These are phyloP conservation scores for Rotaria socialis DNA, from an alignment of 2,888 invertebrate genomes.

Conservation along the genomic window DNA sequence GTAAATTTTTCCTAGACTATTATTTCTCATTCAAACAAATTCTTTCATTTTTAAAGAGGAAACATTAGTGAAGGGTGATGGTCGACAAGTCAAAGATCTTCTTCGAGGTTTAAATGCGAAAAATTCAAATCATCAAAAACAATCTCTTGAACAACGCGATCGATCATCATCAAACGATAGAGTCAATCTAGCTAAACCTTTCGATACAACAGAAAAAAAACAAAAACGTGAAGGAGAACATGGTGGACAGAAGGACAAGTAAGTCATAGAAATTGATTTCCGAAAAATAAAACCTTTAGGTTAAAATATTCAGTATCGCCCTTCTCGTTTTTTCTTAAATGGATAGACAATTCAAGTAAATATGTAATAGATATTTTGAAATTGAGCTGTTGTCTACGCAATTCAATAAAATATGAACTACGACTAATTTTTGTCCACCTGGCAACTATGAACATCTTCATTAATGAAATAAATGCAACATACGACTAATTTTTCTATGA, in stretches of 20 bases:
- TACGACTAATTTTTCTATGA: too few species aligned
- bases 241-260: neutral
- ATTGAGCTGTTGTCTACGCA: too few species aligned
- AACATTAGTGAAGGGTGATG: neutral
- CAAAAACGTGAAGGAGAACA: neutral
- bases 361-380: too few species aligned
- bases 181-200: neutral
- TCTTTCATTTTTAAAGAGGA: neutral
- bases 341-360: too few species aligned
- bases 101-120: neutral
- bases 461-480: too few species aligned
- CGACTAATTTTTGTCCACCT: too few species aligned
- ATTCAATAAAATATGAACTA: too few species aligned
- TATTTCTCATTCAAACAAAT: neutral
- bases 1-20: neutral
- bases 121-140: neutral
- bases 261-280: neutral
- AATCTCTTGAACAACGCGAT: neutral
- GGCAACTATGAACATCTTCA: too few species aligned
- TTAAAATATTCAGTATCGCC: too few species aligned
- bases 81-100: neutral
- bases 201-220: neutral
- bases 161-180: neutral
- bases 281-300: too few species aligned
- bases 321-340: too few species aligned